Evolutionary conservation across 2,113 vertebrate species (phyloP).

Genomic region (Vulpes vulpes): DNA sequence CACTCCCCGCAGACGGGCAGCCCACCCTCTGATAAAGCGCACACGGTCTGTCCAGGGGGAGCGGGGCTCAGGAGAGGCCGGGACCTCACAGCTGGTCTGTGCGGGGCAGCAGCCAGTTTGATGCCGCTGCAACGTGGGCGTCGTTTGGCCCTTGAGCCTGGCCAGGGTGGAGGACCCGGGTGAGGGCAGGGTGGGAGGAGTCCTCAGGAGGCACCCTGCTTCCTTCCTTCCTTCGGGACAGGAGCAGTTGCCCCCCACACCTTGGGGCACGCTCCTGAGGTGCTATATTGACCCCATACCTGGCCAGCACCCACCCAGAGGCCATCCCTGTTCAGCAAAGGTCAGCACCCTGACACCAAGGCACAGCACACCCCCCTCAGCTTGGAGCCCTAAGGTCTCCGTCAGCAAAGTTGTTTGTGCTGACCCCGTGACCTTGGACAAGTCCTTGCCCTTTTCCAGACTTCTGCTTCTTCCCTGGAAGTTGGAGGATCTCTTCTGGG

Average conservation of each 20-base stretch:
- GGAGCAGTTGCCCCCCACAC: background rate
- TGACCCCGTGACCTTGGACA: background rate
- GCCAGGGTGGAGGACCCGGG: background rate
- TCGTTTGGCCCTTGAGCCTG: background rate
- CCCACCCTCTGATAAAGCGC: accelerated
- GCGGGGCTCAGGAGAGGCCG: background rate
- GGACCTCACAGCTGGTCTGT: background rate
- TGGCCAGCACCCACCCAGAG: background rate
- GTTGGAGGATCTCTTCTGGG: background rate
- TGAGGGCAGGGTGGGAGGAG: too few species aligned
- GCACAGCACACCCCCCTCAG: accelerated
- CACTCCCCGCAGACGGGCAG: accelerated
- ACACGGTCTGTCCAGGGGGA: too few species aligned
- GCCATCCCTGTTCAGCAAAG: background rate
- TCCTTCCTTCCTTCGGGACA: background rate
- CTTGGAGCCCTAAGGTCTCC: background rate
- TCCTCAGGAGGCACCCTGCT: background rate
- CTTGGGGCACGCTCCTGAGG: background rate
- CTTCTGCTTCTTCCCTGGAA: accelerated
- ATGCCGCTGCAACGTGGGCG: accelerated
- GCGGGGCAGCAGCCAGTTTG: accelerated
- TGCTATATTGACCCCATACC: background rate
- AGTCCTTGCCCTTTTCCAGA: background rate
- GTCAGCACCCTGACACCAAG: accelerated
- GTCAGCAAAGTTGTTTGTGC: background rate